A percentile compares a stretch with the other conserved stretches of the same genome.
These are phyloP conservation scores for Karalla daura DNA, from an alignment of 2,797 vertebrate genomes.

Conservation along the genomic window DNA sequence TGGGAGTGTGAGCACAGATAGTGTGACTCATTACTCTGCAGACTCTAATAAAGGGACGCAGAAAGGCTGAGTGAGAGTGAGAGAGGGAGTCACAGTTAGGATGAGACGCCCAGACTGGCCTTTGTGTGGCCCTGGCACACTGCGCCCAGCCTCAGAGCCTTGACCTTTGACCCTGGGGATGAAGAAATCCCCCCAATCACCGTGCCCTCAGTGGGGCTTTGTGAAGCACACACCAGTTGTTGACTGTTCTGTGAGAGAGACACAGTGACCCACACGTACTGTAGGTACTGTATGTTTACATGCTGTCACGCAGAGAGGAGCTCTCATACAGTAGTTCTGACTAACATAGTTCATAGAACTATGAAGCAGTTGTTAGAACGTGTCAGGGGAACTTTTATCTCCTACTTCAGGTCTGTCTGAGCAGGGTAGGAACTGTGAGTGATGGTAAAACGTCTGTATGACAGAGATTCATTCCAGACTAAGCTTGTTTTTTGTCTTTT, in stretches of 20 bases:
- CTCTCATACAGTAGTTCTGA: too few species aligned
- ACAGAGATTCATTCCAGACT: too few species aligned
- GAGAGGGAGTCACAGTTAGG: constrained; percentile 39
- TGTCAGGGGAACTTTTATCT: too few species aligned
- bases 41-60: constrained; percentile 26
- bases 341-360: too few species aligned
- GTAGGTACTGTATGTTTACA: too few species aligned
- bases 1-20: constrained; percentile 9
- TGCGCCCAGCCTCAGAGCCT: constrained; percentile 30
- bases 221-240: constrained; percentile 23
- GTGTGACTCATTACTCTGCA: constrained; percentile 40
- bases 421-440: too few species aligned
- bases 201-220: constrained; percentile 31
- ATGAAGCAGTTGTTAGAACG: too few species aligned
- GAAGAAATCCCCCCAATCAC: constrained; percentile 44
- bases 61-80: constrained; percentile 7
- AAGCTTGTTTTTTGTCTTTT: too few species aligned
- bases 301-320: too few species aligned
- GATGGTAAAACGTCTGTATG: too few species aligned
- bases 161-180: constrained; percentile 60
- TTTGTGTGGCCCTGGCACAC: constrained; percentile 60
- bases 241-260: constrained; percentile 29
- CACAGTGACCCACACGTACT: neutral
- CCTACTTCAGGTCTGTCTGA: too few species aligned
- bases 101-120: constrained; percentile 64